Evolutionary conservation across 1,140 invertebrate genomes (phyloP).

Genomic region (Caenorhabditis briggsae): DNA sequence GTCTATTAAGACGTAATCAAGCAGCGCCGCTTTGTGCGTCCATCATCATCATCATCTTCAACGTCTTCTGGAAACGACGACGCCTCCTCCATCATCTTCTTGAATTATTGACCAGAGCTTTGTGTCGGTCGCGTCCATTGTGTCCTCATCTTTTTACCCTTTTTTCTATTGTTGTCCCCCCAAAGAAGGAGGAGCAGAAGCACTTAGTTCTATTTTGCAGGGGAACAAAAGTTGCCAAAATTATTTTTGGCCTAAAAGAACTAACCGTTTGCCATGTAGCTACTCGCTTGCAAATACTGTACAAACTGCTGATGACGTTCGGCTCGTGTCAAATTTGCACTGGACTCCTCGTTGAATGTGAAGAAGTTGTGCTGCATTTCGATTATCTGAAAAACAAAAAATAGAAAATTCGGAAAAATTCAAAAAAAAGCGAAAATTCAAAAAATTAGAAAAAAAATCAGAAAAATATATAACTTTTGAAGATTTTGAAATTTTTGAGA

Average conservation of each 20-base stretch:
- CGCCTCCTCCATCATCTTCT: background rate
- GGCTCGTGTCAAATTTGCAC: background rate
- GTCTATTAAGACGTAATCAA: conserved; percentile 30
- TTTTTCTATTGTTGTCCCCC: background rate
- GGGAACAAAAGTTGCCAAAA: background rate
- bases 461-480: too few species aligned
- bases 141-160: background rate
- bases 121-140: background rate
- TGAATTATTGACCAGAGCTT: conserved; percentile 41
- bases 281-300: background rate
- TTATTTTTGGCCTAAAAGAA: background rate
- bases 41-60: conserved; percentile 10
- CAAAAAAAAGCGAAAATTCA: too few species aligned
- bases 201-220: background rate
- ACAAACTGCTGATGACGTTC: conserved; percentile 15
- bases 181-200: background rate
- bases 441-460: too few species aligned
- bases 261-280: conserved; percentile 5
- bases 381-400: conserved; percentile 17
- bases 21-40: background rate
- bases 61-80: background rate
- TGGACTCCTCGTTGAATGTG: conserved; percentile 23
- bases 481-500: too few species aligned
- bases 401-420: too few species aligned
- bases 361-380: conserved; percentile 51